Evolutionary conservation across 2,888 invertebrate species (phyloP), one percentile per base, ranked within the genome.

Genomic region (Vannuccia rotundouncinata): DNA sequence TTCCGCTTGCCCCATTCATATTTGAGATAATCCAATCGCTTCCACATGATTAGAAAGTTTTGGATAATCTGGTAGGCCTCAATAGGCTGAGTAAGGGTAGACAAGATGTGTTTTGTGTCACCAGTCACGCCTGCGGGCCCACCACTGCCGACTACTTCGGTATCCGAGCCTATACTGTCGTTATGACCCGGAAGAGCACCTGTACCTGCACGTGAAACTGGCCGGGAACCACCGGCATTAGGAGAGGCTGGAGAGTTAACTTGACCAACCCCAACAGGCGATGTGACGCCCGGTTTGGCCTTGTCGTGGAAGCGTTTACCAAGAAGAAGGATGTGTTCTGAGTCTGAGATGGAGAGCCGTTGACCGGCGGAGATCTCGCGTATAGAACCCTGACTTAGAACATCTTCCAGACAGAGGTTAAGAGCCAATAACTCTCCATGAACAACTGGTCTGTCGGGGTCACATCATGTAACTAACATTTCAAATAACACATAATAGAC

Each of bases 301-400:
- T 45, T 17, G 45, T 84, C 81, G 45, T 86, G 86, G 81, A 84
- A 84, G 78, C 82, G 82, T 27, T 86, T 86, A 59, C 84, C 84
- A 82, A 85, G 84, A 29, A 88, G 83, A 0, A 87, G 86, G 80
- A 87, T 87, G 81, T 88, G 87, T 86, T 87, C 85, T 31, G 86
- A 82, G 59, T 87, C 81, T 0, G 85, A 85, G 28, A 87, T 86
- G 0, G 87, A 87, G n/a, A 87, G 85, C 31, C 87, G 85, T 81
- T 87, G 87, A 0, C 87, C 79, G 73, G 79, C 87, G 82, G 87
- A 85, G 17, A 87, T 86, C n/a, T 86, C 86, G 83, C 86, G 86
- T 81, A 87, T 87, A 82, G 60, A 80, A n/a, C 74, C 77, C 1
- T 77, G 66, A n/a, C 25, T 60, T 17, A 77, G 73, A 31, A 77